Percentiles rank a stretch among this genome's conserved stretches.
phyloP scores from a whole-genome alignment of 53 echinoderm and acorn worm species.

The Arbacia lixula region DNA sequence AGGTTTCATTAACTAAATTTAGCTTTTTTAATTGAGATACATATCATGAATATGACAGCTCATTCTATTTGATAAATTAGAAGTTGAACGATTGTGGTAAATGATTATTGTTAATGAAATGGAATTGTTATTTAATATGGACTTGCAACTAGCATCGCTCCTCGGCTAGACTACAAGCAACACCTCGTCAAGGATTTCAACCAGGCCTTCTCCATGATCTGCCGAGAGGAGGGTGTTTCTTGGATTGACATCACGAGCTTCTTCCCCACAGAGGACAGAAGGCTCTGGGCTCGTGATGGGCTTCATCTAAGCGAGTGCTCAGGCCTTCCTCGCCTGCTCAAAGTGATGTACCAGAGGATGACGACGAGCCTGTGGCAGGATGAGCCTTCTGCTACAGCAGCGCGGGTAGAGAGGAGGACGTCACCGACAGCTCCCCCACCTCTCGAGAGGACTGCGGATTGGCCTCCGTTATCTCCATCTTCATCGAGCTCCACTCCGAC shows the following conservation, averaged over 20 bases:
- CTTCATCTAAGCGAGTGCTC: slow-evolving; percentile 41
- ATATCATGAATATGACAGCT: no score
- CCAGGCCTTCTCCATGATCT: neutral
- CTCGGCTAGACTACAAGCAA: slow-evolving; percentile 13
- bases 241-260: slow-evolving; percentile 12
- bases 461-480: no score
- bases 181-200: slow-evolving; percentile 12
- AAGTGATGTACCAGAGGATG: neutral
- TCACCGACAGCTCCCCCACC: no score
- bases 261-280: neutral
- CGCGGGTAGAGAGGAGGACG: no score
- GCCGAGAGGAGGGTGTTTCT: slow-evolving; percentile 4
- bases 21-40: no score
- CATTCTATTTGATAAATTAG: no score
- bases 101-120: no score
- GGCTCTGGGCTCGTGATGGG: slow-evolving; percentile 18
- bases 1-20: no score
- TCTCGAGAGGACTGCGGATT: no score
- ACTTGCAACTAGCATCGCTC: slow-evolving; percentile 22
- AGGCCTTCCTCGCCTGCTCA: slow-evolving; percentile 10
- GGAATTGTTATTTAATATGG: neutral
- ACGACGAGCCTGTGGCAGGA: neutral
- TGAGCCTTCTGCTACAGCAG: neutral
- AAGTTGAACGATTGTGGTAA: no score
- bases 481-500: no score